A percentile compares a stretch with the other conserved stretches of the same genome.
These are phyloP conservation scores for Craterocephalus amniculus DNA, from an alignment of 2,797 vertebrate genomes.

Conservation along the genomic window DNA sequence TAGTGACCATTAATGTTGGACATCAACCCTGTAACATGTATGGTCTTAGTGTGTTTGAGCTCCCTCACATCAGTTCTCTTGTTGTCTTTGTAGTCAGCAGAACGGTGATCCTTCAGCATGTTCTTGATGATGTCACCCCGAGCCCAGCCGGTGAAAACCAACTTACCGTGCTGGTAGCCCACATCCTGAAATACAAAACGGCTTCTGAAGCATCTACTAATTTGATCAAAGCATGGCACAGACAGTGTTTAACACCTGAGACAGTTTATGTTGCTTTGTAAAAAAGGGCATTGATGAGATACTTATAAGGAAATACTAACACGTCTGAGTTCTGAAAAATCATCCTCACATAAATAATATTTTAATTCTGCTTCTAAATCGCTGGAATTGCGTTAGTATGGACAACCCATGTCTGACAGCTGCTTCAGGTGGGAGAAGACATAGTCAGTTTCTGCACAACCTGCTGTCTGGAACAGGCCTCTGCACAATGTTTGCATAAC, in stretches of 20 bases:
- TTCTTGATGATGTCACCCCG: conserved; percentile 92
- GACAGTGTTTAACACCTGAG: no score
- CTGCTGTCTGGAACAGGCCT: background rate
- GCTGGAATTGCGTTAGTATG: no score
- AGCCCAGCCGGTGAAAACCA: conserved; percentile 92
- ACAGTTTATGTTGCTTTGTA: background rate
- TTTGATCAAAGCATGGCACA: background rate
- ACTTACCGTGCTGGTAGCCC: conserved; percentile 91
- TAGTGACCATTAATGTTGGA: background rate
- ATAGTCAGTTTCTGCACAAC: no score
- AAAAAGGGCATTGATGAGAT: background rate
- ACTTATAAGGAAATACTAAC: no score
- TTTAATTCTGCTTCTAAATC: no score
- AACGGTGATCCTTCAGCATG: conserved; percentile 92
- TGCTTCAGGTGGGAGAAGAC: no score
- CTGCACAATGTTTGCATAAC: background rate
- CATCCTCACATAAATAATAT: no score
- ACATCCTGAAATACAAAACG: conserved; percentile 83
- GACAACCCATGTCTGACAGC: no score
- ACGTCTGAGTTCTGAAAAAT: no score
- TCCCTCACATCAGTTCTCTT: conserved; percentile 85
- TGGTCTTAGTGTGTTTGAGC: background rate
- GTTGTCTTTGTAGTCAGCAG: conserved; percentile 90
- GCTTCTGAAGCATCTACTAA: background rate
- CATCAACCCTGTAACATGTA: conserved; percentile 1